phyloP scores from a whole-genome alignment of 1,140 invertebrate species.

The Aphaenogaster floridana region DNA sequence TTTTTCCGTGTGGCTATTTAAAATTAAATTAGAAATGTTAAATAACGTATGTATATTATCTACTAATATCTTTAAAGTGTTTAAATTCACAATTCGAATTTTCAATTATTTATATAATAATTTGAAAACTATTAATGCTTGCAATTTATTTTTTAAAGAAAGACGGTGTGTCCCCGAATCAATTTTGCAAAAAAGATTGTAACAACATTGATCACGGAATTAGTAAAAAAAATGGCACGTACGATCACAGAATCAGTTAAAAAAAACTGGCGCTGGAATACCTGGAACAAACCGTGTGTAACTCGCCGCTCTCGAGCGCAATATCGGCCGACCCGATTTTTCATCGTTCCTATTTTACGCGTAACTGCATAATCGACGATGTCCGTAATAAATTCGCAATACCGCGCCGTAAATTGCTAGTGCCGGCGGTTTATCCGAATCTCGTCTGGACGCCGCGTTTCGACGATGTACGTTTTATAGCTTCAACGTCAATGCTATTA shows the following conservation, averaged over 20 bases:
- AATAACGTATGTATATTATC: background rate
- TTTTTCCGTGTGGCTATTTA: too few relatives aligned
- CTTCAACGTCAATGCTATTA: background rate
- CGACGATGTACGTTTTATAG: slow-evolving; percentile 39
- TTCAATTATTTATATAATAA: background rate
- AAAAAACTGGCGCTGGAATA: background rate
- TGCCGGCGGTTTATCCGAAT: slow-evolving; percentile 32
- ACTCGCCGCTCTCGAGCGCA: slow-evolving; percentile 25
- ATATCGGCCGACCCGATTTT: slow-evolving; percentile 56
- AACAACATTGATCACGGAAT: background rate
- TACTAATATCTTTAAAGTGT: background rate
- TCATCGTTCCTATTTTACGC: slow-evolving; percentile 64
- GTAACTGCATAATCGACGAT: slow-evolving; percentile 72
- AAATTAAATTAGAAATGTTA: background rate
- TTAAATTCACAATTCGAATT: background rate
- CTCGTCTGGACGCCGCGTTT: slow-evolving; percentile 5
- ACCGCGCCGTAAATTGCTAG: slow-evolving; percentile 57
- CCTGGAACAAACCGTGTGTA: slow-evolving; percentile 12
- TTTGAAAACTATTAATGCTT: background rate
- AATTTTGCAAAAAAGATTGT: slow-evolving; percentile 12
- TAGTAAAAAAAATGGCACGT: background rate
- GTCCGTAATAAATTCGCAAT: slow-evolving; percentile 68
- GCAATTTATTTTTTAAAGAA: background rate
- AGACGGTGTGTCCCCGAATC: background rate
- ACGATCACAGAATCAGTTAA: slow-evolving; percentile 15